These are phyloP conservation scores for Rhinella marina DNA, from an alignment of 2,797 vertebrate genomes.

Conservation along the genomic window DNA sequence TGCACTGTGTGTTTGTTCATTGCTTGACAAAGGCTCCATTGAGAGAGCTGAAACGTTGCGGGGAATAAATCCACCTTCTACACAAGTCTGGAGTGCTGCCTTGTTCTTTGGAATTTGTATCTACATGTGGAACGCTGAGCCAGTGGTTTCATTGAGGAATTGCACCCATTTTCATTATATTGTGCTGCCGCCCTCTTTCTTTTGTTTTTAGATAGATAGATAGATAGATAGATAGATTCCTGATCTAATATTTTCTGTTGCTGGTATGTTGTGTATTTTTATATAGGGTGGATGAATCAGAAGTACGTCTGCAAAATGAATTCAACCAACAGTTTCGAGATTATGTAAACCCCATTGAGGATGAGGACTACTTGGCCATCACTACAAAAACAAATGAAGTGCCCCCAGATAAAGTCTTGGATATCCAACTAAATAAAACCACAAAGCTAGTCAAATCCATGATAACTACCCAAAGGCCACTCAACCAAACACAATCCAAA, in stretches of 20 bases:
- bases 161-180: too few relatives aligned
- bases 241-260: not conserved
- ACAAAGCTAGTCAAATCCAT: not conserved
- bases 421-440: not conserved
- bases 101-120: too few relatives aligned
- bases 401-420: not conserved
- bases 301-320: not conserved
- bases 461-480: not conserved
- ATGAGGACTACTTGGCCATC: not conserved
- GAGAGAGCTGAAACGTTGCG: too few relatives aligned
- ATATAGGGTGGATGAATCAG: not conserved
- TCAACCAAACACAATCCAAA: not conserved
- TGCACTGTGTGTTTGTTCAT: too few relatives aligned
- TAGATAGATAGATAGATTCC: too few relatives aligned
- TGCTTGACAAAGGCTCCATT: too few relatives aligned
- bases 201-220: too few relatives aligned
- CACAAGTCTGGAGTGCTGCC: too few relatives aligned
- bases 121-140: too few relatives aligned
- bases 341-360: not conserved
- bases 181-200: too few relatives aligned
- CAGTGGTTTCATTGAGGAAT: too few relatives aligned
- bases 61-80: too few relatives aligned
- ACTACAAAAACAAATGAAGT: not conserved
- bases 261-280: not conserved
- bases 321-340: not conserved